Conservation (phyloP, 2,888 invertebrate genomes). For the Clepsis dumicolana region DNA sequence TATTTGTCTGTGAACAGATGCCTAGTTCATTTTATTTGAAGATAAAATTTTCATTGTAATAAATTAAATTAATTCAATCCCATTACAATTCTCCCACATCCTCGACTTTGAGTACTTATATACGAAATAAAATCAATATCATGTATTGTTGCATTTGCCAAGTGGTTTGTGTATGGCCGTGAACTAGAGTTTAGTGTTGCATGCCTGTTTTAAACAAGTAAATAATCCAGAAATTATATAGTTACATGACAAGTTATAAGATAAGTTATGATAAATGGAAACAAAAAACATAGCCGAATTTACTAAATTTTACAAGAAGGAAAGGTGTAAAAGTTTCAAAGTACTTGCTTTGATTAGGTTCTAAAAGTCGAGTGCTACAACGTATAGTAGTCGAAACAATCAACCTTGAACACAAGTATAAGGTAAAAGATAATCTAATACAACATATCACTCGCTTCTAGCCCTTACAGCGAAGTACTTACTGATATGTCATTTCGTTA, state of each 20-base stretch:
- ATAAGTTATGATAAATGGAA: too few species aligned
- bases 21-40: background rate
- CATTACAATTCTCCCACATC: background rate
- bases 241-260: too few species aligned
- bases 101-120: constrained; percentile 1
- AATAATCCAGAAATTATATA: background rate
- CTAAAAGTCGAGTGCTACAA: background rate
- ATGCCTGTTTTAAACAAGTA: background rate
- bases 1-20: too few species aligned
- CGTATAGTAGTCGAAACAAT: background rate
- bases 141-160: background rate
- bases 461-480: constrained; percentile 9
- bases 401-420: background rate
- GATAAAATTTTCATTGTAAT: background rate
- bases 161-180: constrained; percentile 7
- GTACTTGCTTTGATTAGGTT: too few species aligned
- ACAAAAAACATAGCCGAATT: too few species aligned
- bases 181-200: constrained; percentile 9
- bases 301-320: too few species aligned
- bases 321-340: too few species aligned
- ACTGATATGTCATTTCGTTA: constrained; percentile 6
- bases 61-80: background rate
- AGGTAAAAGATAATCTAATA: background rate
- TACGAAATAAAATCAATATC: background rate
- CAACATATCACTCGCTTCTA: background rate